phyloP scores from a whole-genome alignment of 2,888 invertebrate genomes.

The Pristionchus japonicus region DNA sequence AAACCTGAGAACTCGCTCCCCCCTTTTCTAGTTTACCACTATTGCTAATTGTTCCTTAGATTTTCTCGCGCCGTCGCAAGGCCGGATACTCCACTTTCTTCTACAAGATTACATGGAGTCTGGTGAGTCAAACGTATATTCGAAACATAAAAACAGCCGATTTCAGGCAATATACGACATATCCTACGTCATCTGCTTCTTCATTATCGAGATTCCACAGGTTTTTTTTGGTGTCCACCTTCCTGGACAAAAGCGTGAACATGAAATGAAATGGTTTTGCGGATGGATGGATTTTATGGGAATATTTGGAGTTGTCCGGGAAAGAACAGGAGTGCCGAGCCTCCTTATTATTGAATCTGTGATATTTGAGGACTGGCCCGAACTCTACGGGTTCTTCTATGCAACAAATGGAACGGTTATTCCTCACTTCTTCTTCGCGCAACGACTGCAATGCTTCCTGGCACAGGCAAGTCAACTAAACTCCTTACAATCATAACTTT shows the following conservation, averaged over 20 bases:
- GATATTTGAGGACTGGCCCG: neutral
- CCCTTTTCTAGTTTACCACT: too few species aligned
- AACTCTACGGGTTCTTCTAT: slow-evolving; percentile 14
- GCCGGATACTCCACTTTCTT: neutral
- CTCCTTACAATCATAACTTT: too few species aligned
- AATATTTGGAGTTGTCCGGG: too few species aligned
- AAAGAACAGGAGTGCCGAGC: too few species aligned
- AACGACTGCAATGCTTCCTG: neutral
- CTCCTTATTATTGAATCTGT: too few species aligned
- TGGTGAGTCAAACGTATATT: neutral
- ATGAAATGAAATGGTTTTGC: too few species aligned
- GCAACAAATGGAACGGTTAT: neutral
- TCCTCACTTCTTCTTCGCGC: neutral
- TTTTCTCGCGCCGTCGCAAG: neutral
- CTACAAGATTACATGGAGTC: neutral
- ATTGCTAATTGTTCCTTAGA: too few species aligned
- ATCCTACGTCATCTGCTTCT: neutral
- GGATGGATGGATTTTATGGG: too few species aligned
- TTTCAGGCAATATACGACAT: slow-evolving; percentile 9
- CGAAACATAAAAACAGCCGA: neutral
- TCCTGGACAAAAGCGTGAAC: too few species aligned
- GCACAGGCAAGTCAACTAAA: too few species aligned
- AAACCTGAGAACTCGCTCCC: too few species aligned
- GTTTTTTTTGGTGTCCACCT: too few species aligned
- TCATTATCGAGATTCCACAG: slow-evolving; percentile 34